Evolutionary conservation across 2,797 vertebrate genomes (phyloP).

Genomic region (Rallus crepitans): DNA sequence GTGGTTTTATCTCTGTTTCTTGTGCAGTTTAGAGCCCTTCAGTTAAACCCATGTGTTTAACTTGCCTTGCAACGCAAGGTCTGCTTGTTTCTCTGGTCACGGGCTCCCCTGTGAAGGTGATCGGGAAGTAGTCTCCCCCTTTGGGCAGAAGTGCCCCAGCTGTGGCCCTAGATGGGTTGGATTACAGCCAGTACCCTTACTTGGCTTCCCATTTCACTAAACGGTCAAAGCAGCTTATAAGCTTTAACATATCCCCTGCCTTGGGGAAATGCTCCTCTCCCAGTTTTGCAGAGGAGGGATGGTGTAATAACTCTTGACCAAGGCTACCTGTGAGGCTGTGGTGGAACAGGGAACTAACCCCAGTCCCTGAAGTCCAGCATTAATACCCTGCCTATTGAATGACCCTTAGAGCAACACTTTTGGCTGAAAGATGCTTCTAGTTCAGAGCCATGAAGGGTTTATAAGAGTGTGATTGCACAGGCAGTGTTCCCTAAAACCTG

Average conservation of each 20-base stretch:
- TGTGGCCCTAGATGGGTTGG: not conserved
- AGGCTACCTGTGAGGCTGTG: not conserved
- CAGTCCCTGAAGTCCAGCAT: not conserved
- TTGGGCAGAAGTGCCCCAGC: constrained; percentile 27
- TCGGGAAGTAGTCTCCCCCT: not conserved
- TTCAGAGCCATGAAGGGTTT: constrained; percentile 1
- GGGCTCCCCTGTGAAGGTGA: not conserved
- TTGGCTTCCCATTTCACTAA: not conserved
- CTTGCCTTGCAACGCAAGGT: not conserved
- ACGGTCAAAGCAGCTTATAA: not conserved
- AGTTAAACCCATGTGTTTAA: not conserved
- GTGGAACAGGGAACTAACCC: not conserved
- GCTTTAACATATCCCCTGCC: not conserved
- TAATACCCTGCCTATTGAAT: not conserved
- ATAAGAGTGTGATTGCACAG: not conserved
- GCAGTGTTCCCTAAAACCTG: not conserved
- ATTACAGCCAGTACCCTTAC: not conserved
- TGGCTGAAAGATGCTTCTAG: not conserved
- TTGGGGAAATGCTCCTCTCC: not conserved
- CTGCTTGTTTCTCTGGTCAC: not conserved
- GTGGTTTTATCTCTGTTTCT: not conserved
- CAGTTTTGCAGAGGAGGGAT: not conserved
- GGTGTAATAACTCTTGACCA: not conserved
- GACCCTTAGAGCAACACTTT: not conserved
- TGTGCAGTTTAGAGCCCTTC: not conserved